Evolutionary conservation across 2,113 vertebrate genomes (phyloP).

Genomic region (Bos indicus): DNA sequence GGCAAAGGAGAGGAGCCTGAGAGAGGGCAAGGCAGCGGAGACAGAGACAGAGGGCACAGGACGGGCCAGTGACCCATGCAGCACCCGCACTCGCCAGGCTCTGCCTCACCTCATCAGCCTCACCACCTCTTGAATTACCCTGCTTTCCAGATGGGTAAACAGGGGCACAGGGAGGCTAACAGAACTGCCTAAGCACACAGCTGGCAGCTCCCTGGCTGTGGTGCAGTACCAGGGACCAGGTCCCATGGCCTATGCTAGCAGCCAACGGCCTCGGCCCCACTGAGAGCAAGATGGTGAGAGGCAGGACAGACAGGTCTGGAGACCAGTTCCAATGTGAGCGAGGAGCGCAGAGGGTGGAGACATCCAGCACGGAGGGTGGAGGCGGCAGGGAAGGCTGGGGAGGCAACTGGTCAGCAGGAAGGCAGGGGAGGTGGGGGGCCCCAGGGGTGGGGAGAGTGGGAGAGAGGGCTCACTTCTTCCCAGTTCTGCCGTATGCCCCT

Average conservation of each 20-base stretch:
- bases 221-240: fast-evolving
- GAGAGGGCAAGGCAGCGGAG: neutral
- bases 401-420: neutral
- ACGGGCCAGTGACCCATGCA: fast-evolving
- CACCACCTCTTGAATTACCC: no score
- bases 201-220: neutral
- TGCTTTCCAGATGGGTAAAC: neutral
- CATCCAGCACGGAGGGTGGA: fast-evolving
- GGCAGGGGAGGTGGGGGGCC: neutral
- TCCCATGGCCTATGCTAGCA: fast-evolving
- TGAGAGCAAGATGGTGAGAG: fast-evolving
- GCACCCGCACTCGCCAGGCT: neutral
- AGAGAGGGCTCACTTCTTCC: neutral
- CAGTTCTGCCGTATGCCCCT: no score
- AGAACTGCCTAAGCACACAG: neutral
- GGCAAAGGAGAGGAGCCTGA: neutral
- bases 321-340: fast-evolving
- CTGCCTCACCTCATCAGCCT: no score
- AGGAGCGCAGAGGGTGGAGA: fast-evolving
- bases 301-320: neutral
- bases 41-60: neutral
- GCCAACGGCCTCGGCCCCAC: neutral
- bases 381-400: neutral
- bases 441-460: neutral
- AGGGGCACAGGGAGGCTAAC: neutral